Percentiles rank a stretch among this genome's conserved stretches.
Evolutionary conservation across 2,797 vertebrate species (phyloP).

Genomic region (Emys orbicularis): DNA sequence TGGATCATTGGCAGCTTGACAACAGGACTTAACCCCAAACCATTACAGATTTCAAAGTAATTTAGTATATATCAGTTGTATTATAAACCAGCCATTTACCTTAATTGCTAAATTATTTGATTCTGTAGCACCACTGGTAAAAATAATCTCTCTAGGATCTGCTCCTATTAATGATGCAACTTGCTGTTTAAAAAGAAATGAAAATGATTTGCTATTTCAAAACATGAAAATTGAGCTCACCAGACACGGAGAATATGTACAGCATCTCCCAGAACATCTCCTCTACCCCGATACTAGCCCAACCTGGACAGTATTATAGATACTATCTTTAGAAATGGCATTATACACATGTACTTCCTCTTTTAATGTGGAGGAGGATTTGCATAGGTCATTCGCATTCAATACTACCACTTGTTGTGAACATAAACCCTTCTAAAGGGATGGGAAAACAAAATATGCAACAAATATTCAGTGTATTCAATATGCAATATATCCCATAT

Average conservation of each 20-base stretch:
- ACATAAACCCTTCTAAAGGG: not conserved
- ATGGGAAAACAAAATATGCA: not conserved
- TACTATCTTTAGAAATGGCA: no score
- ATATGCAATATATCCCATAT: not conserved
- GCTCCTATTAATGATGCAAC: constrained; percentile 94
- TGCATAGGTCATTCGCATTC: not conserved
- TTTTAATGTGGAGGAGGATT: not conserved
- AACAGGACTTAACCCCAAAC: not conserved
- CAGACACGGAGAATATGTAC: not conserved
- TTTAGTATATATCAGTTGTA: not conserved
- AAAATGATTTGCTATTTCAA: not conserved
- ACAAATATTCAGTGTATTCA: not conserved
- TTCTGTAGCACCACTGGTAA: constrained; percentile 98
- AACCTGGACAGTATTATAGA: not conserved
- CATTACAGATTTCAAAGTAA: not conserved
- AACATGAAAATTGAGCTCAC: not conserved
- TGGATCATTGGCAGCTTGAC: not conserved
- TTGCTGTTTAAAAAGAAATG: constrained; percentile 85
- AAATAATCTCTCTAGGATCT: constrained; percentile 95
- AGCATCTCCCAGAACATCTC: not conserved
- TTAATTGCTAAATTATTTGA: constrained; percentile 98
- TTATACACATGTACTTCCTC: not conserved
- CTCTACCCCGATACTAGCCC: not conserved
- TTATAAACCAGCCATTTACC: constrained; percentile 79
- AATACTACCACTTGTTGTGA: not conserved